These are phyloP conservation scores for Pachymerium ferrugineum DNA, from an alignment of 2,888 invertebrate species.

Conservation along the genomic window DNA sequence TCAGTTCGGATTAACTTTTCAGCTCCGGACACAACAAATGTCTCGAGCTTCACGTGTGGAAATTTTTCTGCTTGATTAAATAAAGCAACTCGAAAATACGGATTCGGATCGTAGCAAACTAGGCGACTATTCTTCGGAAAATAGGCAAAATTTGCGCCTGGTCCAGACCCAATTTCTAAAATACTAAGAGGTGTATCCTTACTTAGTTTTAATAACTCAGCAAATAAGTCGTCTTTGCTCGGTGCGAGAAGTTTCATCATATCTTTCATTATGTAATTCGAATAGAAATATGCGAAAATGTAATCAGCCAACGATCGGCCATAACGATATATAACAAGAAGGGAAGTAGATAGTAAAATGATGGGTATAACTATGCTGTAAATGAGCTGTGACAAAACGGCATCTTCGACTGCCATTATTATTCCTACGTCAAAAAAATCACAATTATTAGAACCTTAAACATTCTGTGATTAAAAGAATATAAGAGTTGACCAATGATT, in stretches of 20 bases:
- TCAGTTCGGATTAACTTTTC: constrained; percentile 23
- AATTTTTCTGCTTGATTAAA: constrained; percentile 10
- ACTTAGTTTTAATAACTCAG: constrained; percentile 5
- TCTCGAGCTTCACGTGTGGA: constrained; percentile 17
- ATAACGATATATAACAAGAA: neutral
- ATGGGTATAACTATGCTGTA: too few species aligned
- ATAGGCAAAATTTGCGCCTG: constrained; percentile 33
- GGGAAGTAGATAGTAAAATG: too few species aligned
- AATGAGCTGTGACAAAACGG: too few species aligned
- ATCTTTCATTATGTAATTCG: neutral
- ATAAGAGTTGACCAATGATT: too few species aligned
- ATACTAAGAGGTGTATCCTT: constrained; percentile 27
- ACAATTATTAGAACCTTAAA: too few species aligned
- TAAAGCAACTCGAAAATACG: constrained; percentile 12
- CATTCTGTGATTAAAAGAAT: too few species aligned
- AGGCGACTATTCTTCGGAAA: constrained; percentile 31
- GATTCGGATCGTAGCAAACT: constrained; percentile 32
- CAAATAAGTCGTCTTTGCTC: constrained; percentile 29
- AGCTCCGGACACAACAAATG: constrained; percentile 2
- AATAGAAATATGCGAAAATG: neutral
- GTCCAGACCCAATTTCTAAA: too few species aligned
- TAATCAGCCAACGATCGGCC: neutral
- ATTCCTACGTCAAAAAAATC: too few species aligned
- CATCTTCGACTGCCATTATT: too few species aligned
- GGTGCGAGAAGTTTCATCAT: neutral